Evolutionary conservation across 1,140 invertebrate genomes (phyloP), one percentile per base, ranked within the genome.

Genomic region (Capitella teleta): DNA sequence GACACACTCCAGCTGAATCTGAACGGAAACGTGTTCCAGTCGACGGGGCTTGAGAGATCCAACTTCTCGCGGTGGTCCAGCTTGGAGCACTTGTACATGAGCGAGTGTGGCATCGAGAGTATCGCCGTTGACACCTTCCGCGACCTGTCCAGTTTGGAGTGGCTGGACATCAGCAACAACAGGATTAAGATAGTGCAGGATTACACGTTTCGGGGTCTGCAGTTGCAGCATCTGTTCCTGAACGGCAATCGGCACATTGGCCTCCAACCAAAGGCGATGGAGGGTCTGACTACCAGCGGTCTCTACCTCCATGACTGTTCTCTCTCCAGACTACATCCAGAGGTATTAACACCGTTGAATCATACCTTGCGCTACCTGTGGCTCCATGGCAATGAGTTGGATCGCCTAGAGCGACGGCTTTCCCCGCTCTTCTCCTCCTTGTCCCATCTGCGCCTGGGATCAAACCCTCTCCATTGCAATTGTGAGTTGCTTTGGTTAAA

Each of bases 91-190:
- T 47, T 70, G n/a, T 70, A 64, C 47, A 28, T 70, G 41, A 68
- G 59, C 37, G 61, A 61, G 19, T 70, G 68, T 46, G 67, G 66
- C n/a, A 66, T 70, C 37, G 61, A 67, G 47, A 58, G 56, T 8
- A 64, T 70, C 21, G 56, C 60, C 25, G 55, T 63, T 24, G 67
- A 66, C 44, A 64, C 66, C 4, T 70, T 70, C 52, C 40, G 57
- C 18, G 64, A 68, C 37, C 53, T 69, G 24, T 52, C 49, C 1
- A 61, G 64, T 18, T 49, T 70, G n/a, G 58, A 61, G 53, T 68
- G 66, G 66, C 45, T 70, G 28, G 68, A 69, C 50, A 50, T 70
- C 24, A 67, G 66, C 47, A 62, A 67, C 54, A 70, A 70, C 51
- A 59, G 61, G n/a, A 59, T 70, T 3, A 55, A 56, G 32, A 57